Percentiles rank a stretch among this genome's conserved stretches.
phyloP scores from a whole-genome alignment of 2,888 invertebrate species.

The Drymonia ruficornis region DNA sequence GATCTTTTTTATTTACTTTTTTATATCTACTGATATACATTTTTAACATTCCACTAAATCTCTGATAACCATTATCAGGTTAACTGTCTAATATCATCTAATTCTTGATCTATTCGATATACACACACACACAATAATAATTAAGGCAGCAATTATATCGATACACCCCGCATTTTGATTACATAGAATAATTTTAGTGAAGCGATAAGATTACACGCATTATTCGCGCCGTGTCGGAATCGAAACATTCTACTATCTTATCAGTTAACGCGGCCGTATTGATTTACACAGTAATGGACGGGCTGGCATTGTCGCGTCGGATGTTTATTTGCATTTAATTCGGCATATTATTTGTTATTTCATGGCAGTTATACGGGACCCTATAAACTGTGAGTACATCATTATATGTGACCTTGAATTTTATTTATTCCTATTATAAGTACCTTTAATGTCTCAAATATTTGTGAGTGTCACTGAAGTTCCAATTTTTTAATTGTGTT shows the following conservation, averaged over 20 bases:
- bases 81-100: no score
- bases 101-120: not conserved
- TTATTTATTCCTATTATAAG: not conserved
- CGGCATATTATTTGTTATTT: constrained; percentile 23
- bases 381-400: constrained; percentile 37
- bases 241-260: constrained; percentile 62
- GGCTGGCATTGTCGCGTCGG: constrained; percentile 47
- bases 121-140: not conserved
- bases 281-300: constrained; percentile 61
- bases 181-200: constrained; percentile 49
- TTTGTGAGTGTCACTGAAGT: no score
- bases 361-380: constrained; percentile 30
- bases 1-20: no score
- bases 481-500: no score
- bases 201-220: constrained; percentile 68
- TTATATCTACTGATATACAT: no score
- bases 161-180: constrained; percentile 38
- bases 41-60: no score
- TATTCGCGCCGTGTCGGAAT: constrained; percentile 54
- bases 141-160: constrained; percentile 1
- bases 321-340: constrained; percentile 46
- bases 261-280: constrained; percentile 60
- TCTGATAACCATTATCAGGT: no score
- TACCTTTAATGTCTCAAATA: no score
- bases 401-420: not conserved